These are phyloP conservation scores for Grammomys dolichurus DNA, from an alignment of 2,113 vertebrate species.

Conservation along the genomic window DNA sequence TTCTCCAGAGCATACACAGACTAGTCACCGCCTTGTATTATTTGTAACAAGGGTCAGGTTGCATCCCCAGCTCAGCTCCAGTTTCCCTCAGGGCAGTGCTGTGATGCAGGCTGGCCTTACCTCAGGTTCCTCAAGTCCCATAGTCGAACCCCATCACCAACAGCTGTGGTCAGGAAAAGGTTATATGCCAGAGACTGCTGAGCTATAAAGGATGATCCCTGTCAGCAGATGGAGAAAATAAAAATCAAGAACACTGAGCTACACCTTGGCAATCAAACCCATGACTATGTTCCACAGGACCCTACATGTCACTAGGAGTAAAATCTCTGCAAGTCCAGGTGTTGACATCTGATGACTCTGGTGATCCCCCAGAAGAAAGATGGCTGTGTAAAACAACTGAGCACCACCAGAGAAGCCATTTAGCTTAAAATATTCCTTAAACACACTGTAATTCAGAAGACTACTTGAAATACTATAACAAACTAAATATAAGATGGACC, in stretches of 20 bases:
- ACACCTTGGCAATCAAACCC: fast-evolving
- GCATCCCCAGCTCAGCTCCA: not conserved
- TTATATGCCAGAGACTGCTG: slow-evolving; percentile 90
- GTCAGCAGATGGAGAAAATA: slow-evolving; percentile 52
- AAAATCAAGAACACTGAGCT: not conserved
- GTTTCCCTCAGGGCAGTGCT: too few species aligned
- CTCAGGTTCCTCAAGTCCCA: slow-evolving; percentile 94
- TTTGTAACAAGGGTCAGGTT: fast-evolving
- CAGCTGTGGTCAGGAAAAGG: slow-evolving; percentile 92
- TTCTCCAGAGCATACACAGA: fast-evolving
- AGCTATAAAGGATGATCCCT: slow-evolving; percentile 92
- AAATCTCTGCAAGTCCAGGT: not conserved
- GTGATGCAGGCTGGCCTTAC: slow-evolving; percentile 78
- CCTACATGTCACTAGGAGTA: fast-evolving
- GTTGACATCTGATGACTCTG: not conserved
- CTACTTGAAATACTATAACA: not conserved
- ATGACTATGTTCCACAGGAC: fast-evolving
- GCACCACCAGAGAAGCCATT: too few species aligned
- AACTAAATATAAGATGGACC: not conserved
- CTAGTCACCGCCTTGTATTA: too few species aligned
- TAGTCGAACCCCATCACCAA: slow-evolving; percentile 92
- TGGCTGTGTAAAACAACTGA: fast-evolving
- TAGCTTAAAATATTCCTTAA: not conserved
- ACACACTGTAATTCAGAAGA: not conserved
- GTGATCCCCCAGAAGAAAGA: fast-evolving